Base-by-base conservation (phyloP, 2,797 vertebrate genomes). In the Leptatherina wallacei region DNA sequence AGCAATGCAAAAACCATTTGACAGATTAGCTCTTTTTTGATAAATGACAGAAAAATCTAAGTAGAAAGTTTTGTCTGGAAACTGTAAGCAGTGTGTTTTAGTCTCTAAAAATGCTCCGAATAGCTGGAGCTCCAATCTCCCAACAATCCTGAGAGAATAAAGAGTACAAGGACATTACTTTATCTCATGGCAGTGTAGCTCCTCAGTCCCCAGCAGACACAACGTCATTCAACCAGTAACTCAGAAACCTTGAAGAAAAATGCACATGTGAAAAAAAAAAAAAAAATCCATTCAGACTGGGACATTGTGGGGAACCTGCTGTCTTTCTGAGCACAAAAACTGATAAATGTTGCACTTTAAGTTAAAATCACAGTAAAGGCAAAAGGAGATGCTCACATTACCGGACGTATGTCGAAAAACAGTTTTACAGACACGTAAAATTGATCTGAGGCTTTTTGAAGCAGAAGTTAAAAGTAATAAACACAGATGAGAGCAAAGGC, bases 91-190 rank as follows among this genome's bases (percentile, higher is more conserved):
- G 16, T 4, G 20, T 68, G 47, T 33, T 29, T 56, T 51, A 49
- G 62, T 65, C 55, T 75, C 16, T 44, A 36, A 58, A 69, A 69
- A 47, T 40, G 5, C 58, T 47, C 51, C 44, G 44, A 80, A 73
- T 73, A 69, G 24, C 54, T 67, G 65, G 52, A 77, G 74, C 38
- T 29, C 55, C 51, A 67, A 16, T 47, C 29, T 70, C 58, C 38
- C 54, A 73, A 66, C 44, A 71, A 56, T 8, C 30, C 24, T 20
- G 11, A 3, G 33, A 71, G 36, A 52, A 22, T 2, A 60, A 62
- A 65, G 13, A 66, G 58, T 8, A 54, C 86, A 86, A 82, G 81
- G 86, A 75, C 79, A 44, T 63, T 73, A 12, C 69, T 75, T 78
- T 80, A 85, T 84, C 81, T 82, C 22, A 2, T 22, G 42, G 29